Conservation (phyloP, 2,113 vertebrate species). For the Penelope pileata region DNA sequence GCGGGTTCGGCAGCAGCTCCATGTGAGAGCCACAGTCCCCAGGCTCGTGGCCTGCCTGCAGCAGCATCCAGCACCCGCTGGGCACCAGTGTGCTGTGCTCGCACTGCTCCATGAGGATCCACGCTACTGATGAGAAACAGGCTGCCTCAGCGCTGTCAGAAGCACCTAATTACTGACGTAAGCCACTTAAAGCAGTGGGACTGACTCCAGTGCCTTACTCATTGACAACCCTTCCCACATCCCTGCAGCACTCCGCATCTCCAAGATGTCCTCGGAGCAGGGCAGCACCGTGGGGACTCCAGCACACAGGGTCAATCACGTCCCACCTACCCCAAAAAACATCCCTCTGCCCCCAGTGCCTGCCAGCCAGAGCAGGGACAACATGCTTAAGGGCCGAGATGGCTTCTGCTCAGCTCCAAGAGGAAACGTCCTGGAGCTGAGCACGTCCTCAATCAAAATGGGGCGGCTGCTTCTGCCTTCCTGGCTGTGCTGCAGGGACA, state of each 20-base stretch:
- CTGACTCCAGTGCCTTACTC: background rate
- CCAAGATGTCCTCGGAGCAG: background rate
- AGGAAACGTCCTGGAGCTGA: background rate
- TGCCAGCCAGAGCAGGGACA: accelerated
- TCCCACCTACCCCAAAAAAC: background rate
- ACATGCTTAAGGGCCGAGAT: accelerated
- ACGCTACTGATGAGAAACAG: accelerated
- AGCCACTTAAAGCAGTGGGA: background rate
- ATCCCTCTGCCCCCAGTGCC: background rate
- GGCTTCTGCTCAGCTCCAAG: background rate
- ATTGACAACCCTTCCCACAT: background rate
- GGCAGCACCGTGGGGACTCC: background rate
- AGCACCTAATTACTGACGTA: background rate
- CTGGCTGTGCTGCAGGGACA: background rate
- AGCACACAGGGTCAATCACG: accelerated
- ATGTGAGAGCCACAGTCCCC: no score
- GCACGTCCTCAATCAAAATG: background rate
- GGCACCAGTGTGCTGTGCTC: background rate
- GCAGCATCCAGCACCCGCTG: background rate
- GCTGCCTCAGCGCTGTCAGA: background rate
- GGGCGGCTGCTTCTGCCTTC: background rate
- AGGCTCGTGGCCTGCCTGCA: accelerated
- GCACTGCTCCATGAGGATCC: background rate
- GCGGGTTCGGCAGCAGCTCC: no score
- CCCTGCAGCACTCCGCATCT: background rate